These are phyloP conservation scores for Otocyon megalotis DNA, from an alignment of 2,113 vertebrate genomes.

Conservation along the genomic window DNA sequence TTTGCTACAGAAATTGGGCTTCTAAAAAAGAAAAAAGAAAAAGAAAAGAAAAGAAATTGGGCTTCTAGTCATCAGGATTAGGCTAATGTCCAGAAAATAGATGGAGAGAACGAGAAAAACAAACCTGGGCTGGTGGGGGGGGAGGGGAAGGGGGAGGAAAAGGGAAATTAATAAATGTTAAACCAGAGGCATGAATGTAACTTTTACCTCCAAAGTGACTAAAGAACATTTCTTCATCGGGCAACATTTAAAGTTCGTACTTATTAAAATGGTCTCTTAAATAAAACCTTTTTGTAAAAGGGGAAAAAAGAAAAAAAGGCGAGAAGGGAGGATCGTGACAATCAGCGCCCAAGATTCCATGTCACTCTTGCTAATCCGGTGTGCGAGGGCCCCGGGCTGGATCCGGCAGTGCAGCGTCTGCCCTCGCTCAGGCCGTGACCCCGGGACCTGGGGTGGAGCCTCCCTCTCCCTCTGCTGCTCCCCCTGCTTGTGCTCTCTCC, in stretches of 20 bases:
- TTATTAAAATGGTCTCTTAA: constrained; percentile 32
- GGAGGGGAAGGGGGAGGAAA: neutral
- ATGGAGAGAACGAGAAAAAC: neutral
- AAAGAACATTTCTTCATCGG: neutral
- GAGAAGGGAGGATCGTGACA: neutral
- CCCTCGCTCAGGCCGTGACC: neutral
- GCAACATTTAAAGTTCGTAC: neutral
- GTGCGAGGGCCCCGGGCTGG: neutral
- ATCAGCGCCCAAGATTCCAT: neutral
- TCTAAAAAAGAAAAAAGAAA: neutral
- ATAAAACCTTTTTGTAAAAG: neutral
- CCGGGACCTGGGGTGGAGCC: neutral
- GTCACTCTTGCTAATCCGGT: neutral
- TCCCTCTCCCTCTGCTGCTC: neutral
- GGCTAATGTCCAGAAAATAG: constrained; percentile 22
- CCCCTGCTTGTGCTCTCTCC: neutral
- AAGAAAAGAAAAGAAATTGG: neutral
- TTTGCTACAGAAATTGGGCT: neutral
- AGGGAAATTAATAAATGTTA: neutral
- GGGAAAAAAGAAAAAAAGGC: neutral
- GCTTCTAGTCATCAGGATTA: constrained; percentile 37
- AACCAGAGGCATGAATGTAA: neutral
- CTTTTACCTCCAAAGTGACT: neutral
- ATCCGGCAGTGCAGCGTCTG: neutral
- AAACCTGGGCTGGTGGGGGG: neutral